phyloP scores from a whole-genome alignment of 2,113 vertebrate species.

The Jacana jacana region DNA sequence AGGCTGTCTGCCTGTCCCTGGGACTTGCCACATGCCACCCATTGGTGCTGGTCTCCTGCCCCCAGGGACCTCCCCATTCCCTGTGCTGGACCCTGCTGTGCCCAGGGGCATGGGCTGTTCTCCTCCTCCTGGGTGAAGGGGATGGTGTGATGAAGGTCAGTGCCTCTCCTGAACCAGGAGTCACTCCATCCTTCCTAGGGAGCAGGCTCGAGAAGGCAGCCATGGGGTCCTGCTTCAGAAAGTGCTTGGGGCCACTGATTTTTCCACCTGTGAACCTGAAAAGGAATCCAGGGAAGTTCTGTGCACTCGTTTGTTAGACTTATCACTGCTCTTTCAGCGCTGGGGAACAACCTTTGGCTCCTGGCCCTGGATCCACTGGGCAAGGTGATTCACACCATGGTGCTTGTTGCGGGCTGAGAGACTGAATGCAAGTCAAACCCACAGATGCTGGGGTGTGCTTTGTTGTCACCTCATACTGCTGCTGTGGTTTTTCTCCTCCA shows the following conservation, averaged over 20 bases:
- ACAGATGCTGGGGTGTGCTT: not conserved
- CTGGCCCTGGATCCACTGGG: not conserved
- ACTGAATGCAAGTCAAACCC: rapidly evolving
- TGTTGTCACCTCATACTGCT: not conserved
- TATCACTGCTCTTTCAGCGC: not conserved
- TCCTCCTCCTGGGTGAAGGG: not conserved
- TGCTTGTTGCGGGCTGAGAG: not conserved
- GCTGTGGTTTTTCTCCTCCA: not conserved
- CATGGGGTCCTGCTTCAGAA: not conserved
- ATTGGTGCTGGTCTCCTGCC: not conserved
- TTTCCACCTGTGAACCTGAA: not conserved
- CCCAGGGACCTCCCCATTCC: not conserved
- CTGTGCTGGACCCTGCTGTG: not conserved
- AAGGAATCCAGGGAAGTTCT: not conserved
- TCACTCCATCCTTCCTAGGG: not conserved
- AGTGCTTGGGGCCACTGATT: not conserved
- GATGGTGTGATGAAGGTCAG: not conserved
- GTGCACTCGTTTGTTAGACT: not conserved
- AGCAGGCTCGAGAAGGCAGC: not conserved
- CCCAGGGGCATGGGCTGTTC: no score
- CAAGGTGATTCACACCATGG: not conserved
- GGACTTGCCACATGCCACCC: not conserved
- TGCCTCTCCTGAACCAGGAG: rapidly evolving
- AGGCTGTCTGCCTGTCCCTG: rapidly evolving
- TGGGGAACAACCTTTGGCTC: not conserved